A percentile compares a stretch with the other conserved stretches of the same genome.
phyloP scores from a whole-genome alignment of 2,797 vertebrate species.

The Paramormyrops hopkinsi region DNA sequence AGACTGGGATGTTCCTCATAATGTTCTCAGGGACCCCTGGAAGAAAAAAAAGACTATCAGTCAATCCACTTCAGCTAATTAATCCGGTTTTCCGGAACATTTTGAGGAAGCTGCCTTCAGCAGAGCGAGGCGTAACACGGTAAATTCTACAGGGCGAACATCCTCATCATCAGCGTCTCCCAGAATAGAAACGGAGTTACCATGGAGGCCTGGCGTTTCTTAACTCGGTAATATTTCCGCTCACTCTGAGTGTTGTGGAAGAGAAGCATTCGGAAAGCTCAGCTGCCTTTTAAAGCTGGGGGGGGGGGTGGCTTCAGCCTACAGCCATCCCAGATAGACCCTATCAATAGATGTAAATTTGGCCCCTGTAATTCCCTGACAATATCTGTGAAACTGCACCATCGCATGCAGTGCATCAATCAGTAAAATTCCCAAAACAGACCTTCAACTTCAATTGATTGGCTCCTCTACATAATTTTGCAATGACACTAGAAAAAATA shows the following conservation, averaged over 20 bases:
- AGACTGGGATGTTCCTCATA: not conserved
- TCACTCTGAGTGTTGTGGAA: not conserved
- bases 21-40: not conserved
- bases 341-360: not conserved
- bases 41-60: not conserved
- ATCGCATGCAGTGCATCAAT: not conserved
- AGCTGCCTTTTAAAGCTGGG: not conserved
- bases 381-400: not conserved
- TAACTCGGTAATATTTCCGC: not conserved
- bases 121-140: not conserved
- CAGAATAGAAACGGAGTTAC: conserved; percentile 8
- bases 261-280: not conserved
- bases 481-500: not conserved
- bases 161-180: not conserved
- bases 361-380: not conserved
- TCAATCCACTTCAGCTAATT: conserved; percentile 1
- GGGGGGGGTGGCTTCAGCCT: not conserved
- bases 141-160: not conserved
- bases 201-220: not conserved
- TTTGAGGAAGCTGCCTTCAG: conserved; percentile 1
- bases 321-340: not conserved
- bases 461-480: not conserved
- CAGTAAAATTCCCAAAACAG: not conserved
- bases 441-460: not conserved
- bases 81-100: conserved; percentile 1